Conservation (phyloP, 2,113 vertebrate genomes). For the Excalfactoria chinensis region DNA sequence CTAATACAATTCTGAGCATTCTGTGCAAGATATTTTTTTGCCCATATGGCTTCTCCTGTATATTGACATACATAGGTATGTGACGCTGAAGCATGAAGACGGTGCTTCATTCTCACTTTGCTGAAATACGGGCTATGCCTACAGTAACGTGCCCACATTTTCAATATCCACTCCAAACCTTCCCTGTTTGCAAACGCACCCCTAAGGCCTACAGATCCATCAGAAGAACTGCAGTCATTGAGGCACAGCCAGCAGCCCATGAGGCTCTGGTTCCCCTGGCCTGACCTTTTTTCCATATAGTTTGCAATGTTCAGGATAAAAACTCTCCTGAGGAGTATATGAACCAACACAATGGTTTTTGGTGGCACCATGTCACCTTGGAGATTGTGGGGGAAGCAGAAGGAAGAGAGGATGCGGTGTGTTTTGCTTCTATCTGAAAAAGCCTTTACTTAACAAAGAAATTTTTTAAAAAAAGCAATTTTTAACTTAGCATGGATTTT, state of each 20-base stretch:
- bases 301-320: background rate
- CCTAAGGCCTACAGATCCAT: background rate
- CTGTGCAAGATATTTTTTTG: background rate
- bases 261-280: background rate
- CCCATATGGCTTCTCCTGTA: background rate
- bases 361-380: background rate
- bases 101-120: background rate
- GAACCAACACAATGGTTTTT: background rate
- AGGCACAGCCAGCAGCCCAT: background rate
- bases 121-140: background rate
- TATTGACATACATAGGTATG: background rate
- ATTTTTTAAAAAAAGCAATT: background rate
- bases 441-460: background rate
- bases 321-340: background rate
- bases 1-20: background rate
- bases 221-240: background rate
- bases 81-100: background rate
- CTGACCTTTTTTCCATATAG: background rate
- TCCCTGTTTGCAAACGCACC: background rate
- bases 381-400: background rate
- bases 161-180: background rate
- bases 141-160: background rate
- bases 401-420: background rate
- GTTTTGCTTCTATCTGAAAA: background rate
- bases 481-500: background rate